These are phyloP conservation scores for Clamator glandarius DNA, from an alignment of 2,797 vertebrate species.

Conservation along the genomic window DNA sequence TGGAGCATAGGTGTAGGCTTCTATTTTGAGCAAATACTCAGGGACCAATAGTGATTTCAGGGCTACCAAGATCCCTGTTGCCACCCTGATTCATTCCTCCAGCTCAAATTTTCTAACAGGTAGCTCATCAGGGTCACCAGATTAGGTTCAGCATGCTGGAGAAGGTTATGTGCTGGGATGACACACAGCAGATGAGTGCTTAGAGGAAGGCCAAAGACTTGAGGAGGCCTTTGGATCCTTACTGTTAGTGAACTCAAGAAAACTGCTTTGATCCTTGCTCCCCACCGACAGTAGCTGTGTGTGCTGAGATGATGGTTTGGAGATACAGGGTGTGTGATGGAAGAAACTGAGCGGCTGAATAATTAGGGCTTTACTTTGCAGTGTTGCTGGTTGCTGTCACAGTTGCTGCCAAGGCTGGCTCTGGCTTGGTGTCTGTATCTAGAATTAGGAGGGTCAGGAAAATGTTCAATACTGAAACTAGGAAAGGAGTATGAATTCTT, in stretches of 20 bases:
- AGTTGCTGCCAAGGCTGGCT: background rate
- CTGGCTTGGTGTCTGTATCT: background rate
- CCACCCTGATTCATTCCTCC: background rate
- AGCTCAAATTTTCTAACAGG: background rate
- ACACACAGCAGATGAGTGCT: background rate
- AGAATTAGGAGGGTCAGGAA: background rate
- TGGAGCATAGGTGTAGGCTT: background rate
- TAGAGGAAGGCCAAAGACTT: background rate
- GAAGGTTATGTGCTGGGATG: background rate
- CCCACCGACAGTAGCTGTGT: no score
- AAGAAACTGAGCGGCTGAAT: background rate
- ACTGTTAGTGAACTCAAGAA: background rate
- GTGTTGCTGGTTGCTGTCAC: background rate
- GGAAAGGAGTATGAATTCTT: background rate
- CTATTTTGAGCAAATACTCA: background rate
- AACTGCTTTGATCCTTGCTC: background rate
- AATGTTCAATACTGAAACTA: background rate
- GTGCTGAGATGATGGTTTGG: background rate
- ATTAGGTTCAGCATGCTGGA: background rate
- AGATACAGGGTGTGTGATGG: fast-evolving
- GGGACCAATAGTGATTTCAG: background rate
- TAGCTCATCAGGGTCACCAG: fast-evolving
- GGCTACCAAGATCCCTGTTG: background rate
- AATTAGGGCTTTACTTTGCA: background rate
- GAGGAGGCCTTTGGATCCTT: background rate